Evolutionary conservation across 2,888 invertebrate species (phyloP), one percentile per base, ranked within the genome.

Genomic region (Petrophora chlorosata): DNA sequence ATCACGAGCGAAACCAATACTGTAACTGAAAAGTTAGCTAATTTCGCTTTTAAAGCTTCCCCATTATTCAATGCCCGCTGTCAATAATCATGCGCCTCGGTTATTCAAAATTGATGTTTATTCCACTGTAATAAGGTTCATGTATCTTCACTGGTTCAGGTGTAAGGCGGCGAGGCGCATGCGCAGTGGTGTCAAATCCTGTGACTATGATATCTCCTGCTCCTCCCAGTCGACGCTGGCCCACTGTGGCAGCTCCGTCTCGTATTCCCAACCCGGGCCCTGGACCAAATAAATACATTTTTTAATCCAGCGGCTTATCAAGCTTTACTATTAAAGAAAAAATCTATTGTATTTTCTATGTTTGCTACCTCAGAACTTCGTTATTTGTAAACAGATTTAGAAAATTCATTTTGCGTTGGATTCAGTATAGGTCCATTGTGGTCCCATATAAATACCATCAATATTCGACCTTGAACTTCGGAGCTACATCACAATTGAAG

Each of bases 261-360:
- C 95, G 83, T 96, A 99, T 72, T 96, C 95, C 98, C 98, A 98
- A 34, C 96, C 97, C 45, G 97, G 96, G 19, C 98, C 98, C 96
- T 97, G 85, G 1, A 33, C 3, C 76, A 30, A 51, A 51, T 14
- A 13, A 26, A n/a, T n/a, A n/a, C n/a, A n/a, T n/a, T n/a, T n/a
- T n/a, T n/a, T n/a, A n/a, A n/a, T n/a, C n/a, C n/a, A n/a, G n/a
- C n/a, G n/a, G n/a, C n/a, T n/a, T n/a, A n/a, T n/a, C n/a, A n/a
- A n/a, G n/a, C n/a, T n/a, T n/a, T n/a, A n/a, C n/a, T n/a, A n/a
- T n/a, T n/a, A n/a, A n/a, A n/a, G n/a, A n/a, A n/a, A n/a, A n/a
- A n/a, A n/a, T n/a, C n/a, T n/a, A n/a, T n/a, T n/a, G n/a, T n/a
- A n/a, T n/a, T n/a, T n/a, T n/a, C n/a, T n/a, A n/a, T n/a, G n/a